These are phyloP conservation scores for Diaprepes abbreviatus DNA, from an alignment of 2,888 invertebrate species.

Conservation along the genomic window DNA sequence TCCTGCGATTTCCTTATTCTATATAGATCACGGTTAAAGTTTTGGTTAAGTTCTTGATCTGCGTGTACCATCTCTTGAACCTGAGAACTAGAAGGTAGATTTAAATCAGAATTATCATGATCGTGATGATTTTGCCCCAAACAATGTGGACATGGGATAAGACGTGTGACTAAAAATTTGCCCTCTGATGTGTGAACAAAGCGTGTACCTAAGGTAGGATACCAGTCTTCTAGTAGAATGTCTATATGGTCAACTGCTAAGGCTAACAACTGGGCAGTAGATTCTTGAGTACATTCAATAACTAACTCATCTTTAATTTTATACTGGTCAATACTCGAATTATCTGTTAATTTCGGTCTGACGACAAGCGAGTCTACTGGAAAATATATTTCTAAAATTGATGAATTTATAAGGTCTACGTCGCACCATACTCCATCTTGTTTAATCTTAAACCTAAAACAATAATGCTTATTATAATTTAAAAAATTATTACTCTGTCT, in stretches of 20 bases:
- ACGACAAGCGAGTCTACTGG: conserved; percentile 78
- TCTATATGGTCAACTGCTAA: conserved; percentile 96
- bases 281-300: conserved; percentile 84
- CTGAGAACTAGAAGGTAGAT: conserved; percentile 38
- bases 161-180: conserved; percentile 90
- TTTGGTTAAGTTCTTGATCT: neutral
- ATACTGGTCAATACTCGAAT: conserved; percentile 55
- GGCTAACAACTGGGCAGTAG: conserved; percentile 86
- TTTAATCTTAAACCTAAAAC: conserved; percentile 78
- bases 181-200: conserved; percentile 99
- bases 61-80: conserved; percentile 18
- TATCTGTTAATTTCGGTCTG: conserved; percentile 67
- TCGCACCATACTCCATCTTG: conserved; percentile 91
- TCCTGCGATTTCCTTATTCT: conserved; percentile 75
- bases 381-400: conserved; percentile 88
- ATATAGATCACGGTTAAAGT: conserved; percentile 47
- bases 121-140: conserved; percentile 65
- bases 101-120: conserved; percentile 36
- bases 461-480: no score
- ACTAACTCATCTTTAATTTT: conserved; percentile 69
- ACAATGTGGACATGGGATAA: conserved; percentile 94
- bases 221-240: conserved; percentile 95
- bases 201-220: conserved; percentile 94
- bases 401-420: conserved; percentile 83
- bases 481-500: no score